phyloP scores from a whole-genome alignment of 1,140 invertebrate species.

The Ganaspis sp. region DNA sequence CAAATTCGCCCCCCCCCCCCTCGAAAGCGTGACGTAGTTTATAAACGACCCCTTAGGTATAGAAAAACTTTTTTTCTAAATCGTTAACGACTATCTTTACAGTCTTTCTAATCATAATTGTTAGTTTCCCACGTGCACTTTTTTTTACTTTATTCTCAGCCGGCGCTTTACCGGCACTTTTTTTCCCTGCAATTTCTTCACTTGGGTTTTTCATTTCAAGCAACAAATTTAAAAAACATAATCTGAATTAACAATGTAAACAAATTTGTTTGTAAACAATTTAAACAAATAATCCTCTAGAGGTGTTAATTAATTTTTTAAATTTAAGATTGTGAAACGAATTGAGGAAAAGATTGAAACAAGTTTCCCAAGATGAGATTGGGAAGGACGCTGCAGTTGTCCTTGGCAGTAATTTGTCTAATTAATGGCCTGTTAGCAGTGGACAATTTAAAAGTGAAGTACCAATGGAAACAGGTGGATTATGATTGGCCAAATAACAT shows the following conservation, averaged over 20 bases:
- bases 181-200: not conserved
- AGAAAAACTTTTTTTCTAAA: too few species aligned
- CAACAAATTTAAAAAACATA: too few species aligned
- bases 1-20: too few species aligned
- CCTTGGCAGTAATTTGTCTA: conserved; percentile 46
- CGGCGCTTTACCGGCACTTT: not conserved
- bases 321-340: not conserved
- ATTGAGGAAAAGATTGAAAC: not conserved
- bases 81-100: not conserved
- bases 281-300: too few species aligned
- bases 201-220: not conserved
- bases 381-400: not conserved
- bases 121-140: conserved; percentile 17
- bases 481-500: conserved; percentile 79
- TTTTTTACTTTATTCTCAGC: not conserved
- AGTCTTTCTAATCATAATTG: not conserved
- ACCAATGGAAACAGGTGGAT: conserved; percentile 84
- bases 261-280: too few species aligned
- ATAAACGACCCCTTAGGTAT: too few species aligned
- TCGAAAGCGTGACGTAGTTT: too few species aligned
- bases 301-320: not conserved
- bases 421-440: conserved; percentile 69
- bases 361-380: not conserved
- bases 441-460: conserved; percentile 81
- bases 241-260: too few species aligned